Conservation (phyloP, 2,113 vertebrate species). For the Melanerpes formicivorus region DNA sequence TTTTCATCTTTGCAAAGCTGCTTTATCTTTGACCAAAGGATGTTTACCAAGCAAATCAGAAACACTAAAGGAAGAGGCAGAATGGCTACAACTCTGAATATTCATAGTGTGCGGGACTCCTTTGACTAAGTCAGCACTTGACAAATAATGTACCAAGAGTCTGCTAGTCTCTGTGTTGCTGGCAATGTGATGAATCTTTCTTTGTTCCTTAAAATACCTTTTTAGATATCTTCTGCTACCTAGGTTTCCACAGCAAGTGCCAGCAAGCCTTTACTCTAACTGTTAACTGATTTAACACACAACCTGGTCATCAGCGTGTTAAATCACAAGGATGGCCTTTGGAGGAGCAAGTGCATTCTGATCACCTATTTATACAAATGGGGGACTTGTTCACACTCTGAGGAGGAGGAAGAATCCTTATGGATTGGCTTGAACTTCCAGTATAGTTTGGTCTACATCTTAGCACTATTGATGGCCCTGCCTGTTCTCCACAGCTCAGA, state of each 20-base stretch:
- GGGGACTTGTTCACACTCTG: background rate
- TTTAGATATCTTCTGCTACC: constrained; percentile 27
- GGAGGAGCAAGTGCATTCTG: background rate
- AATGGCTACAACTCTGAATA: constrained; percentile 35
- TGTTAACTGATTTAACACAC: background rate
- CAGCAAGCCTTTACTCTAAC: background rate
- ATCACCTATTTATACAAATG: background rate
- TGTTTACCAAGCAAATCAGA: constrained; percentile 60
- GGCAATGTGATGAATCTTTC: constrained; percentile 38
- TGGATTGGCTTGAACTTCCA: background rate
- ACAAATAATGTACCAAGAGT: constrained; percentile 39
- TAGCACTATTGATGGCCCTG: background rate
- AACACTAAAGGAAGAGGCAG: constrained; percentile 24
- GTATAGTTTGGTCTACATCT: background rate
- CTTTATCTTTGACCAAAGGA: constrained; percentile 64
- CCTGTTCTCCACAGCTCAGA: background rate
- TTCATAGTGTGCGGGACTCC: background rate
- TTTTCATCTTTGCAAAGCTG: constrained; percentile 57
- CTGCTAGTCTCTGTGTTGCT: constrained; percentile 39
- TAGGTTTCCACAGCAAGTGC: background rate
- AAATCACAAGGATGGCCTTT: background rate
- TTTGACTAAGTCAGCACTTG: constrained; percentile 36
- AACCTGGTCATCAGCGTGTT: background rate
- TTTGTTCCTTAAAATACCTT: constrained; percentile 53
- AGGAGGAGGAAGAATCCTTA: background rate